Base-by-base conservation (phyloP, 2,113 vertebrate genomes). In the Ochotona curzoniae region DNA sequence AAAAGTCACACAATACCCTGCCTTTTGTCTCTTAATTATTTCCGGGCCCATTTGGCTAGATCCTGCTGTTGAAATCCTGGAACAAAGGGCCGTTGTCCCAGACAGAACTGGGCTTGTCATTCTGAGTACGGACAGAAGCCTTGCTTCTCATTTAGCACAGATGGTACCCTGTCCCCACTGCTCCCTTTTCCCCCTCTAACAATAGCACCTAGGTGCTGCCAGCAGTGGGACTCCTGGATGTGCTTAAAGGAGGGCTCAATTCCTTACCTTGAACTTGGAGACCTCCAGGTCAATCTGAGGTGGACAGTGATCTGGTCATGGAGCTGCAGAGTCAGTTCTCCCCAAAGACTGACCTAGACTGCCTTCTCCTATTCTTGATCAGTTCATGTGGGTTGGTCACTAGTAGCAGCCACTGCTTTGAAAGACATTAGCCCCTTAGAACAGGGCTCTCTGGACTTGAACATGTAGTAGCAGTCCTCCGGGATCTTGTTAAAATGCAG, bases 41-140 rank as follows among this genome's bases (percentile, higher is more conserved):
- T 90, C 23, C 78, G 66, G 84, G 63, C 81, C 90, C 28, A 5
- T 91, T 44, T 83, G 60, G 54, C 63, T 61, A 51, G 13, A 61
- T 92, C 79, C 51, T 63, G 32, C 87, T 73, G 38, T 38, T 79
- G 69, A 83, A 90, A 71, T 61, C 17, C 70, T 83, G 11, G 70
- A 35, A 95, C 44, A 94, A 94, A 94, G 83, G 64, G 61, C 75
- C 23, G 71, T n/a, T 95, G 79, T 95, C 87, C 54, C 7, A 35
- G 80, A 78, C 20, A 85, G 80, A 92, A 90, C 1, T 44, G 12
- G 63, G 7, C 10, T 35, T 70, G 57, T 79, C 78, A 23, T 84
- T 82, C 49, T 49, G n/a, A 18, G 51, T 8, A 35, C 60, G 76
- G 88, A 78, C 10, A 57, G 44, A 25, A 74, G 18, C 47, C 54